Evolutionary conservation across 2,888 invertebrate genomes (phyloP).

Genomic region (Kryphioiulus occultus): DNA sequence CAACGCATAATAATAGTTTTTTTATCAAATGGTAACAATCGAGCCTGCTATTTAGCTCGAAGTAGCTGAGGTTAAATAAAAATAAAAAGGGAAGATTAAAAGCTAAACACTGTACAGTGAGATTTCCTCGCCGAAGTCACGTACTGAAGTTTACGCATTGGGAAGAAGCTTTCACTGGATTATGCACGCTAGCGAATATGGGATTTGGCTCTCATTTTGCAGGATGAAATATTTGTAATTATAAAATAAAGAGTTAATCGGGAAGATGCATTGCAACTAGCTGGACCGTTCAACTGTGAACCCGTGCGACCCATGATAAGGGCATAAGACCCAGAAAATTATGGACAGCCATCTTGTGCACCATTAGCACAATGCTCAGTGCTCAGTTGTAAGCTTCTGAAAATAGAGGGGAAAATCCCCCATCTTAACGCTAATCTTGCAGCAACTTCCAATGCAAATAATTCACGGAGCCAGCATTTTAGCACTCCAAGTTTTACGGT

Average conservation of each 20-base stretch:
- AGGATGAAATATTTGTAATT: background rate
- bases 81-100: background rate
- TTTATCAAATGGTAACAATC: slow-evolving; percentile 10
- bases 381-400: background rate
- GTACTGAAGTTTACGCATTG: background rate
- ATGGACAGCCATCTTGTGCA: background rate
- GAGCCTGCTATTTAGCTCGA: background rate
- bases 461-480: background rate
- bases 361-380: background rate
- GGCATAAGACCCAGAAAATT: no score
- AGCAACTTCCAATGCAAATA: background rate
- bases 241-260: background rate
- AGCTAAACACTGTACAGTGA: background rate
- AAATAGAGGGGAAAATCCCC: background rate
- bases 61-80: slow-evolving; percentile 6
- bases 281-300: background rate
- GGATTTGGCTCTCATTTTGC: background rate
- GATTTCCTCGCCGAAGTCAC: background rate
- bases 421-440: background rate
- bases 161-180: background rate
- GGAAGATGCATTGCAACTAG: background rate
- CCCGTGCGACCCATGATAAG: background rate
- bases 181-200: background rate
- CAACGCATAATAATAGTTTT: background rate
- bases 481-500: slow-evolving; percentile 12